Evolutionary conservation across 2,113 vertebrate species (phyloP).

Genomic region (Eudyptes chrysolophus): DNA sequence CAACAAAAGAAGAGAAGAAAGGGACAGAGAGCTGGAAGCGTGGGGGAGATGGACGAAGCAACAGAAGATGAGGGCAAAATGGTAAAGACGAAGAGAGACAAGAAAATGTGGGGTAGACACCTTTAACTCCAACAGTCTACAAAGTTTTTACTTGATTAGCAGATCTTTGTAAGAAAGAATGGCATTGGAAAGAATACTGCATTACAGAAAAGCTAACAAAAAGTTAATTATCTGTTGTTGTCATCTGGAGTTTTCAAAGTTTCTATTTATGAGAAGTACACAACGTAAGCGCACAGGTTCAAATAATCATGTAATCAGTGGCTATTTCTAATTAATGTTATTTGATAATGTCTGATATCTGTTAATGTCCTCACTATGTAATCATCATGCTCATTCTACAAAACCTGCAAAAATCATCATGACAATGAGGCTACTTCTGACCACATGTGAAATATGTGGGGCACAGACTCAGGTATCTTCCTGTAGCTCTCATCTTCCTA

Average conservation of each 20-base stretch:
- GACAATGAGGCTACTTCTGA: neutral
- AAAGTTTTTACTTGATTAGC: neutral
- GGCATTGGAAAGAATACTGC: neutral
- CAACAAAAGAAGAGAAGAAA: neutral
- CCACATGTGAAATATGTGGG: fast-evolving
- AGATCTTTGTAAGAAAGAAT: neutral
- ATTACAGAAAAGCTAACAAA: neutral
- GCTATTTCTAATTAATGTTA: neutral
- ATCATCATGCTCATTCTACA: neutral
- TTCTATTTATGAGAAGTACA: neutral
- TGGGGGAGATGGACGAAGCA: neutral
- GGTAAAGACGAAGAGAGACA: neutral
- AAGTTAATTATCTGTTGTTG: neutral
- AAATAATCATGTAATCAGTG: neutral
- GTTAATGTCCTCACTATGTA: neutral
- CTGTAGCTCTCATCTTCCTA: neutral
- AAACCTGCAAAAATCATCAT: neutral
- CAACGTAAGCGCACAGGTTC: neutral
- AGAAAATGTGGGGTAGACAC: neutral
- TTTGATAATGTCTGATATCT: neutral
- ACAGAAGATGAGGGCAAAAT: neutral
- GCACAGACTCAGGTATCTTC: neutral
- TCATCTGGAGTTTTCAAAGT: neutral
- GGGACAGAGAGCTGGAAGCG: neutral
- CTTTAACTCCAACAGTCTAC: neutral